phyloP scores from a whole-genome alignment of 2,113 vertebrate genomes.

The Istiophorus platypterus region DNA sequence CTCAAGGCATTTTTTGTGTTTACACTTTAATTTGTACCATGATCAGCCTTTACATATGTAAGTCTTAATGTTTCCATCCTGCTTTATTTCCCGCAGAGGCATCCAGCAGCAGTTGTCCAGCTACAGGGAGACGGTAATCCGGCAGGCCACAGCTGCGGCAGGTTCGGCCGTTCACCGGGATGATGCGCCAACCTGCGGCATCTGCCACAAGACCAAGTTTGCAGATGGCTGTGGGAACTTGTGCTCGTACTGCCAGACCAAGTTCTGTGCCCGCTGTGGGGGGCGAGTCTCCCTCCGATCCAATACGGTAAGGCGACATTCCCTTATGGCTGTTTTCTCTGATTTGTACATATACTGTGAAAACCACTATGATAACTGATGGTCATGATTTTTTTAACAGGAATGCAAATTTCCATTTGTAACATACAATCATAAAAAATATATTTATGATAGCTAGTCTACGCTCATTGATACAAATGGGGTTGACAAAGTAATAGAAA shows the following conservation, averaged over 20 bases:
- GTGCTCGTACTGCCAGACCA: conserved; percentile 98
- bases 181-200: conserved; percentile 96
- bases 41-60: neutral
- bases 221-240: conserved; percentile 97
- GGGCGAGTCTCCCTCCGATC: conserved; percentile 95
- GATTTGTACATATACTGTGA: neutral
- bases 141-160: conserved; percentile 81
- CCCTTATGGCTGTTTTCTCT: neutral
- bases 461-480: neutral
- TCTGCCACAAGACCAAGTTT: conserved; percentile 99
- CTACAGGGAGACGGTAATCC: conserved; percentile 97
- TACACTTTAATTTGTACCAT: neutral
- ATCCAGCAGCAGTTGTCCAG: conserved; percentile 98
- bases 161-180: conserved; percentile 91
- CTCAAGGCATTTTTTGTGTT: neutral
- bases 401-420: neutral
- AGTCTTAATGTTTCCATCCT: neutral
- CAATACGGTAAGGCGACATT: conserved; percentile 87
- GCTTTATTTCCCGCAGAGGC: conserved; percentile 83
- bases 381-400: neutral
- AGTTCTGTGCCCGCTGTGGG: conserved; percentile 98
- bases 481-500: neutral
- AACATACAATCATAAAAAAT: too few relatives aligned
- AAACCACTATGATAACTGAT: neutral
- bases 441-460: neutral